Conservation (phyloP, 2,888 invertebrate genomes). For the Caenorhabditis uteleia region DNA sequence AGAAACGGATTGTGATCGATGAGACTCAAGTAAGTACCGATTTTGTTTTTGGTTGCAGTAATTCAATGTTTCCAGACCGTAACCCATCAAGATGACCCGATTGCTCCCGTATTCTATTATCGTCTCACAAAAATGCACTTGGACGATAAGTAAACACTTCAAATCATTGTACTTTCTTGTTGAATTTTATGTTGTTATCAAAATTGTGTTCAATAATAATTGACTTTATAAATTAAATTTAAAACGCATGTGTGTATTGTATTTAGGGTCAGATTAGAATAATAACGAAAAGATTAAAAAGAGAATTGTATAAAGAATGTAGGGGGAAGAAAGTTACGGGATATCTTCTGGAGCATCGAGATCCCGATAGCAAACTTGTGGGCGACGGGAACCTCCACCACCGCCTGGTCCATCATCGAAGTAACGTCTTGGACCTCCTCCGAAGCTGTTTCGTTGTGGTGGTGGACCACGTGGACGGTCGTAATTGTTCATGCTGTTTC, state of each 20-base stretch:
- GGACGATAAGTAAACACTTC: conserved; percentile 75
- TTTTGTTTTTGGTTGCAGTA: not conserved
- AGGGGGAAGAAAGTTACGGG: conserved; percentile 27
- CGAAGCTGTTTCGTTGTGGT: conserved; percentile 27
- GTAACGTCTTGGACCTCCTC: conserved; percentile 42
- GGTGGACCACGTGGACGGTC: conserved; percentile 19
- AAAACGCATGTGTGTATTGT: not conserved
- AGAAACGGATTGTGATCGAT: conserved; percentile 66
- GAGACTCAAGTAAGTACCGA: conserved; percentile 39
- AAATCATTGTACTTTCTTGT: no score
- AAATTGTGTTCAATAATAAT: not conserved
- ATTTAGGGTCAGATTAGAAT: not conserved
- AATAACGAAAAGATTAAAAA: not conserved
- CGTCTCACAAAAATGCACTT: conserved; percentile 84
- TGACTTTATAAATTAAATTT: not conserved
- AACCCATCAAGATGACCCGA: conserved; percentile 86
- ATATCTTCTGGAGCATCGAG: conserved; percentile 84
- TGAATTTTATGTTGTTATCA: not conserved
- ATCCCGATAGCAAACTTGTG: conserved; percentile 87
- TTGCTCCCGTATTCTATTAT: conserved; percentile 92
- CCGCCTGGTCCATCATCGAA: conserved; percentile 31
- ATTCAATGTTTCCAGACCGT: conserved; percentile 75
- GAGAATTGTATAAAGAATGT: not conserved
- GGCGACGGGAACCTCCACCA: conserved; percentile 74
- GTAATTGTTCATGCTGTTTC: conserved; percentile 14